phyloP scores from a whole-genome alignment of 2,113 vertebrate genomes.

The Xenopus tropicalis region DNA sequence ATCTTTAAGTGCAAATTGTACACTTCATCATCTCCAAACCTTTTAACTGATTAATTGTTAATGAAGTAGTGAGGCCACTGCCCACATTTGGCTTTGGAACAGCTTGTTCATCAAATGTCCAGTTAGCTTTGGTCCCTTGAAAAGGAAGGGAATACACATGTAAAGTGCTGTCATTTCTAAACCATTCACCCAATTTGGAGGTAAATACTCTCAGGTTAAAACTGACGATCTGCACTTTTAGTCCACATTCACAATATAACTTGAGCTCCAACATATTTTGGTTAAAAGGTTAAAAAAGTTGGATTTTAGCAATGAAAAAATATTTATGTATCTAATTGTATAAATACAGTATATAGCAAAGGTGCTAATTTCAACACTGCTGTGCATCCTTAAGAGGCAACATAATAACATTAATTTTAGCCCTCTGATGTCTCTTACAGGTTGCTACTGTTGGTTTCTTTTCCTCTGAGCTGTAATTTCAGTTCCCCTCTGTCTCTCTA shows the following conservation, averaged over 20 bases:
- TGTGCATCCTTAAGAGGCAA: no score
- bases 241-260: no score
- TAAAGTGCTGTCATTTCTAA: background rate
- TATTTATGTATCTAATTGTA: no score
- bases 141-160: background rate
- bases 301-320: no score
- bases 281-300: no score
- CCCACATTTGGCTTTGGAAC: background rate
- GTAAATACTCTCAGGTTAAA: background rate
- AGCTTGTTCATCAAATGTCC: background rate
- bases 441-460: background rate
- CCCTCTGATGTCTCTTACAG: no score
- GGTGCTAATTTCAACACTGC: no score
- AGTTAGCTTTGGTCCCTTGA: constrained; percentile 9
- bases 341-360: no score
- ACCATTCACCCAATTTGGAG: background rate
- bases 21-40: background rate
- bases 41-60: constrained; percentile 13
- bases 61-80: background rate
- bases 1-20: background rate
- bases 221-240: no score
- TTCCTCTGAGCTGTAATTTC: constrained; percentile 9
- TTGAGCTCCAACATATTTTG: no score
- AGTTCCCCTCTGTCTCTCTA: constrained; percentile 15
- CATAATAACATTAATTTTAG: no score